Percentiles rank a stretch among this genome's conserved stretches.
Conservation (phyloP, 2,888 invertebrate genomes). For the Euzetes globulus region DNA sequence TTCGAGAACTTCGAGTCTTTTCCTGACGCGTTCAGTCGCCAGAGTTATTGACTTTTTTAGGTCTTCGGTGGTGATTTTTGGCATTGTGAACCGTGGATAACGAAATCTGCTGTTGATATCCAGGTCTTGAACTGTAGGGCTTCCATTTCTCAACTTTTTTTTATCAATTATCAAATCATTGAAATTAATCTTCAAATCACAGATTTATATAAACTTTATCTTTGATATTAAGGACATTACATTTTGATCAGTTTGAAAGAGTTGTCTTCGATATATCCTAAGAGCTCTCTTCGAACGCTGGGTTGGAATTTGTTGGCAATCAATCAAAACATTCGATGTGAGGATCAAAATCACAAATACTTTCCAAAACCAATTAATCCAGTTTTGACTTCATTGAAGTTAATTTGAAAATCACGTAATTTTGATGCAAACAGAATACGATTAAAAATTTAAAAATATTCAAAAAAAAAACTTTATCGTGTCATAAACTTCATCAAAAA, state of each 20-base stretch:
- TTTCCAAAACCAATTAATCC: not conserved
- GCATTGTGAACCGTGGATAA: constrained; percentile 36
- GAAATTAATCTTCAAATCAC: not conserved
- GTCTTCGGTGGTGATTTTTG: constrained; percentile 36
- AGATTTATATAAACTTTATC: not conserved
- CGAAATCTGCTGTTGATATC: not conserved
- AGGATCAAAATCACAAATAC: not conserved
- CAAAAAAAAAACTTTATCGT: no score
- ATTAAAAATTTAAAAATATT: no score
- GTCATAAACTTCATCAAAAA: no score
- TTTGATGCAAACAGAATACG: not conserved
- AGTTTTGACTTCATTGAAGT: not conserved
- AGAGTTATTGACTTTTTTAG: constrained; percentile 35
- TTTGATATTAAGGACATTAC: not conserved
- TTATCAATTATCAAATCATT: not conserved
- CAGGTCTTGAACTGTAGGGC: not conserved
- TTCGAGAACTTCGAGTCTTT: constrained; percentile 38
- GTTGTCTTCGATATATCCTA: constrained; percentile 3
- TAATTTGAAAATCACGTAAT: not conserved
- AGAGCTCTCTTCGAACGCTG: constrained; percentile 5
- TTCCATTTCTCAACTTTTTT: not conserved
- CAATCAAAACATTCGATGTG: not conserved
- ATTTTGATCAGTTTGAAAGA: not conserved
- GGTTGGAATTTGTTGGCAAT: not conserved
- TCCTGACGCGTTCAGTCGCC: constrained; percentile 36